Percentiles rank a stretch among this genome's conserved stretches.
These are phyloP conservation scores for Loris lydekkerianus DNA, from an alignment of 2,797 vertebrate species.

Conservation along the genomic window DNA sequence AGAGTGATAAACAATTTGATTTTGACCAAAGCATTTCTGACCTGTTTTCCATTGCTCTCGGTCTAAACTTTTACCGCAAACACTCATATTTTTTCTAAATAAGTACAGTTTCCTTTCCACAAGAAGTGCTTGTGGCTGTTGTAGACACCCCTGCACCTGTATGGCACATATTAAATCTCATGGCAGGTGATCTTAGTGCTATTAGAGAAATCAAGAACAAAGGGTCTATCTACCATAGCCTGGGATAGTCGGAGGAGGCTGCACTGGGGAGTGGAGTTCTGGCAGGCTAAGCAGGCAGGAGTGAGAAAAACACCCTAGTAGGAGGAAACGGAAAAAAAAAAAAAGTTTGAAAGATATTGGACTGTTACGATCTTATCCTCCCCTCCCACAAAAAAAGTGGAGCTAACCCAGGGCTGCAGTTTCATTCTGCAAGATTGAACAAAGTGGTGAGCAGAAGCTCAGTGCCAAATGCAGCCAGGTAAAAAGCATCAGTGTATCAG, in stretches of 20 bases:
- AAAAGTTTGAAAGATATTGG: background rate
- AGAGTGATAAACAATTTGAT: slow-evolving; percentile 11
- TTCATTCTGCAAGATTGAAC: background rate
- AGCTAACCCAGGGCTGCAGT: background rate
- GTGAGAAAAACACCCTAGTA: background rate
- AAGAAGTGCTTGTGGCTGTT: background rate
- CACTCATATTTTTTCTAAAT: background rate
- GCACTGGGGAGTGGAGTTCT: background rate
- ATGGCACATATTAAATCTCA: background rate
- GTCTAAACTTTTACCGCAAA: background rate
- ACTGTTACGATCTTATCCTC: background rate
- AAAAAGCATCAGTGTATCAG: background rate
- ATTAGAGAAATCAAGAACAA: background rate
- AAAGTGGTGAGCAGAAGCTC: background rate
- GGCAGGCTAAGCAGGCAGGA: background rate
- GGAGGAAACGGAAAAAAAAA: background rate
- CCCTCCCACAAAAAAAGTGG: background rate
- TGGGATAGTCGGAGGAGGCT: background rate
- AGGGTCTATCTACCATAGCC: background rate
- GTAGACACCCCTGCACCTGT: background rate
- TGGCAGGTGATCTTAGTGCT: background rate
- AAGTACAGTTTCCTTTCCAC: background rate
- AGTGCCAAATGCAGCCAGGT: background rate
- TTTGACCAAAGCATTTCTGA: slow-evolving; percentile 37
- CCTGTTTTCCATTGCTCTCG: background rate